Evolutionary conservation across 1,140 invertebrate genomes (phyloP).

Genomic region (Drosophila kurseongensis): DNA sequence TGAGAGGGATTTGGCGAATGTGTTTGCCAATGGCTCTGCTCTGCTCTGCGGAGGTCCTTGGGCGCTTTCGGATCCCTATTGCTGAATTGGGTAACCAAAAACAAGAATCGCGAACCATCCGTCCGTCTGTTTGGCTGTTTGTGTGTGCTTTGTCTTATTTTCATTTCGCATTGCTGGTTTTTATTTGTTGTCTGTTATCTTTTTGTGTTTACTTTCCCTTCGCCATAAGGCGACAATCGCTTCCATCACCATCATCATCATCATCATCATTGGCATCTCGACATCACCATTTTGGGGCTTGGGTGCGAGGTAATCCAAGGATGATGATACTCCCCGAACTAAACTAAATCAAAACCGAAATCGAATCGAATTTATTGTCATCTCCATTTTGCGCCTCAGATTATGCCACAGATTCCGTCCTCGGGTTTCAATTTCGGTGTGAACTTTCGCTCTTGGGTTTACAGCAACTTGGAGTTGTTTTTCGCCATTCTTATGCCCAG

Average conservation of each 20-base stretch:
- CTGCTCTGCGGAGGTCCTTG: conserved; percentile 26
- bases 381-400: conserved; percentile 80
- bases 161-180: conserved; percentile 72
- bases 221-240: conserved; percentile 80
- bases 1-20: conserved; percentile 73
- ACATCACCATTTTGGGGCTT: conserved; percentile 19
- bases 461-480: conserved; percentile 27
- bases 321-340: conserved; percentile 73
- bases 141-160: conserved; percentile 80
- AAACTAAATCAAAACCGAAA: conserved; percentile 82
- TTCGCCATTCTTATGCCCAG: conserved; percentile 26
- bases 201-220: conserved; percentile 75
- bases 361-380: conserved; percentile 83
- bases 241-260: conserved; percentile 47
- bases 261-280: conserved; percentile 28
- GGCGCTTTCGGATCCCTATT: conserved; percentile 21
- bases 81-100: conserved; percentile 38
- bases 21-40: conserved; percentile 52
- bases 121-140: conserved; percentile 30
- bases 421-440: conserved; percentile 80
- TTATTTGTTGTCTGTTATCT: conserved; percentile 80
- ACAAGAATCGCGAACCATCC: conserved; percentile 58
- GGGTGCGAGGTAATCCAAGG: conserved; percentile 68
- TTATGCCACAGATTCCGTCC: conserved; percentile 70
- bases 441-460: conserved; percentile 71